Conservation (phyloP, 2,113 vertebrate genomes). For the Leptodactylus fuscus region DNA sequence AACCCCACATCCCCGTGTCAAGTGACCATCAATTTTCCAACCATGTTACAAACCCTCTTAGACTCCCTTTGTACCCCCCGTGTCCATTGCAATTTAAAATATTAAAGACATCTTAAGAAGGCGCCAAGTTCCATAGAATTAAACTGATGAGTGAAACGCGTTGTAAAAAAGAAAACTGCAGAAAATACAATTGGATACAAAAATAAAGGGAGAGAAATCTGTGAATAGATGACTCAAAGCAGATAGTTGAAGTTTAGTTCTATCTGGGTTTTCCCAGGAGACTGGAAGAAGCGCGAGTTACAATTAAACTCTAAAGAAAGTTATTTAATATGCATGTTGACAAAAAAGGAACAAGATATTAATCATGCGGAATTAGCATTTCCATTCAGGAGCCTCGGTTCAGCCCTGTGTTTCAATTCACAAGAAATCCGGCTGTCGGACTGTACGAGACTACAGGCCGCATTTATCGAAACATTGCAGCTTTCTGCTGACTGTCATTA, state of each 20-base stretch:
- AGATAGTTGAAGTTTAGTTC: background rate
- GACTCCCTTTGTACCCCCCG: background rate
- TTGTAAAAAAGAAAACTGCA: constrained; percentile 1
- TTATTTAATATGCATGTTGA: constrained; percentile 80
- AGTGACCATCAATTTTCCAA: constrained; percentile 35
- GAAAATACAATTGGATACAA: constrained; percentile 4
- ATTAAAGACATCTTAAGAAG: background rate
- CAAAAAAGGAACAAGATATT: constrained; percentile 78
- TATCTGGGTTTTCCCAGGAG: constrained; percentile 60
- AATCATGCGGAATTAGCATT: constrained; percentile 79
- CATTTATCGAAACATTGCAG: constrained; percentile 72
- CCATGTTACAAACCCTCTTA: constrained; percentile 8
- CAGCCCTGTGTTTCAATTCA: constrained; percentile 67
- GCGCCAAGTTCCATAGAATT: background rate
- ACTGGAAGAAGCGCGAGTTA: constrained; percentile 68
- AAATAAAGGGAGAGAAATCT: background rate
- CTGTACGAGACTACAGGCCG: constrained; percentile 63
- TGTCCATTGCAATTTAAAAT: background rate
- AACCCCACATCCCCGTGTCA: constrained; percentile 10
- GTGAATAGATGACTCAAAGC: constrained; percentile 11
- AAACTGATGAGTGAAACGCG: constrained; percentile 11
- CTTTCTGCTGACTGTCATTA: constrained; percentile 71
- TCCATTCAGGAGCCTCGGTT: constrained; percentile 74
- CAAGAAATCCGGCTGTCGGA: constrained; percentile 65
- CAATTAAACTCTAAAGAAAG: constrained; percentile 71